Base-by-base conservation (phyloP, 1,140 invertebrate genomes). In the Drosophila tsacasi region DNA sequence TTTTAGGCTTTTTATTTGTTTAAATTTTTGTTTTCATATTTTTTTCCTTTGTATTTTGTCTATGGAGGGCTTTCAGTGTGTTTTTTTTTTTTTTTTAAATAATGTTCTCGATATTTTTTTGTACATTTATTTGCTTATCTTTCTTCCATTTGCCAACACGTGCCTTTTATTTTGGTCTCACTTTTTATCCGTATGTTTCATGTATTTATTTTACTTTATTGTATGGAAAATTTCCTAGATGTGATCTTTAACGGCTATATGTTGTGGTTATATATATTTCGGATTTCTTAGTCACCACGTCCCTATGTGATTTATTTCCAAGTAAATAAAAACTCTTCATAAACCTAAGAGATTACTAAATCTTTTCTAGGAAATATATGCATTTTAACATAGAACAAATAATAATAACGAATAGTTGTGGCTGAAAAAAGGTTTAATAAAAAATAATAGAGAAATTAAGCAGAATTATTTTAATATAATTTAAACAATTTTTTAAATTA, bases 1-100 rank as follows among this genome's bases (percentile, higher is more conserved):
- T 76, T 76, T 79, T 55, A 80, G 64, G 58, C 40, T 61, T 76
- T 61, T 67, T 49, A 27, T 81, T 42, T 64, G 50, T 62, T 25
- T 19, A 30, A 12, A 17, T 40, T 10, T 40, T 42, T 30, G 1
- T 23, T 23, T 1, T 47, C 1, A 0, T 13, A 8, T 19, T 9
- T 49, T 9, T 49, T 23, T n/a, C 32, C 0, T 23, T 35, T 12
- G n/a, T 42, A 12, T 37, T 40, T 12, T 35, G 13, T 44, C 21
- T 37, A 17, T 47, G 64, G 57, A 71, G 68, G 68, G 50, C 64
- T 32, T 57, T 47, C 19, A 3, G 25, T 6, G 10, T 13, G 10
- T 37, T 66, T 0, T 62, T 7, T 52, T 57, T 42, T 57, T 42
- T 52, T 12, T 32, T 39, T n/a, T 37, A 39, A 71, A 67, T 55